Percentiles rank a stretch among this genome's conserved stretches.
Conservation (phyloP, 2,888 invertebrate species). For the Trichopoda pennipes region DNA sequence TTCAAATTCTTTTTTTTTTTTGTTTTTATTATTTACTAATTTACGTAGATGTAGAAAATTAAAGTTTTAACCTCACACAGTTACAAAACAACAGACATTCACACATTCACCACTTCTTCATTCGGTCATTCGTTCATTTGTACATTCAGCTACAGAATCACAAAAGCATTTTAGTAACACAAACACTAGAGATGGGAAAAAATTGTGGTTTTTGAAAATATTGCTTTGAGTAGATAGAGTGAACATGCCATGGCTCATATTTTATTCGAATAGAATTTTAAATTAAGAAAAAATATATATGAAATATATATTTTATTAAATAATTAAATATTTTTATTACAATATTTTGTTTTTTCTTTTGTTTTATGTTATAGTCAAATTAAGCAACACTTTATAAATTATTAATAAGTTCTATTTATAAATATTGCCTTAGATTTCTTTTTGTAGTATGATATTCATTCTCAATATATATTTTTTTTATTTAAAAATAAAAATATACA, state of each 20-base stretch:
- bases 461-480: neutral
- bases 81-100: constrained; percentile 7
- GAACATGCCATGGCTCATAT: constrained; percentile 8
- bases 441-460: neutral
- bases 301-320: constrained; percentile 10
- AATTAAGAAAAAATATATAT: neutral
- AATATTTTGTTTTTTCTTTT: neutral
- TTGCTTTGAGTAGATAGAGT: constrained; percentile 23
- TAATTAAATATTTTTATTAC: neutral
- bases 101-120: constrained; percentile 1
- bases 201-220: constrained; percentile 46
- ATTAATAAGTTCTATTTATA: neutral
- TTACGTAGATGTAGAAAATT: constrained; percentile 43
- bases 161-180: neutral
- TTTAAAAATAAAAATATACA: neutral
- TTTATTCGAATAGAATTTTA: neutral
- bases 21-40: constrained; percentile 44
- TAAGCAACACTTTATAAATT: neutral
- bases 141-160: neutral
- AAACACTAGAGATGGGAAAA: neutral
- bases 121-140: neutral
- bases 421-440: constrained; percentile 29
- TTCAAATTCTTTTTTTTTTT: constrained; percentile 37
- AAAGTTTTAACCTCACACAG: constrained; percentile 35
- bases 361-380: neutral